phyloP scores from a whole-genome alignment of 2,113 vertebrate species.

The Bolborhynchus lineola region DNA sequence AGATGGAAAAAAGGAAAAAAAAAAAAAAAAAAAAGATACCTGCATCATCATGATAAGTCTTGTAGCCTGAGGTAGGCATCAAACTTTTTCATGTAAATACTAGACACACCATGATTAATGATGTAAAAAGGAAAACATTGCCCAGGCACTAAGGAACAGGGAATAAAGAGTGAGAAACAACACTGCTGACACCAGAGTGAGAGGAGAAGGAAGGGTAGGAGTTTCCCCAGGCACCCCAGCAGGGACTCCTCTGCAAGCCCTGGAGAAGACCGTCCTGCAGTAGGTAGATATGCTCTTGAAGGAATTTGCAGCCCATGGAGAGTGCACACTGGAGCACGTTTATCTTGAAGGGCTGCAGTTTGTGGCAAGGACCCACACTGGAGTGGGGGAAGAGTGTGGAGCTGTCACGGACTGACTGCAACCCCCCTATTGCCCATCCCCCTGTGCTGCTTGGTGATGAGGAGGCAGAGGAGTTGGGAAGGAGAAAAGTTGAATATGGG shows the following conservation, averaged over 20 bases:
- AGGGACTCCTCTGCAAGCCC: neutral
- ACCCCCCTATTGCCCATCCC: neutral
- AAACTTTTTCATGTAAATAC: neutral
- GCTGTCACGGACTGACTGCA: neutral
- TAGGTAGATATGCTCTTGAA: neutral
- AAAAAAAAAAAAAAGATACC: neutral
- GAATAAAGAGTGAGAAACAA: neutral
- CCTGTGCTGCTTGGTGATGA: fast-evolving
- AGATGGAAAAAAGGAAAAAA: neutral
- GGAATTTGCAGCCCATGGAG: neutral
- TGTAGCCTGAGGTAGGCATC: neutral
- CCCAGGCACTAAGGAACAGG: neutral
- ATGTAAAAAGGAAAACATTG: neutral
- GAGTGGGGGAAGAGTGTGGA: neutral
- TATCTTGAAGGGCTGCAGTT: neutral
- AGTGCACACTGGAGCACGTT: neutral
- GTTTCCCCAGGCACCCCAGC: neutral
- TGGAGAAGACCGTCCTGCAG: neutral
- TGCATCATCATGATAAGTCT: neutral
- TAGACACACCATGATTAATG: neutral
- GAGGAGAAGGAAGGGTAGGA: neutral
- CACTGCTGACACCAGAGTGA: neutral
- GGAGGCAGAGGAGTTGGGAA: neutral
- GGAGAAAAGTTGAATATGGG: neutral
- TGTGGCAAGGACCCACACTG: neutral